Conservation (phyloP, 2,888 invertebrate genomes). For the Nymphalis c-album region DNA sequence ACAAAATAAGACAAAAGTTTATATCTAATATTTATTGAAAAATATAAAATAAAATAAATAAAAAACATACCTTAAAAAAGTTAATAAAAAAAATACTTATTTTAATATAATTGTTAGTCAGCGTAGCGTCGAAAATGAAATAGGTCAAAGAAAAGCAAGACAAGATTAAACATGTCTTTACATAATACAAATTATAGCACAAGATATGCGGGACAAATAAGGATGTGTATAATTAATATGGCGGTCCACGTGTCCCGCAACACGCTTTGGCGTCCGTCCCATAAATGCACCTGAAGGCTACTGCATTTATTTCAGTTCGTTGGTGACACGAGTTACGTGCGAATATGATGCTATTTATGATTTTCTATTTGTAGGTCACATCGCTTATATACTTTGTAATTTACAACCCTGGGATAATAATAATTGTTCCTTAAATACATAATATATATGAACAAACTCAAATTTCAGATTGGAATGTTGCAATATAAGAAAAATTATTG, state of each 20-base stretch:
- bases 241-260: conserved; percentile 36
- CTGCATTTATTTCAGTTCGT: conserved; percentile 55
- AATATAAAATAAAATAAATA: no score
- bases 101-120: background rate
- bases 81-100: background rate
- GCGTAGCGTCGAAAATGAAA: background rate
- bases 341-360: conserved; percentile 28
- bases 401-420: background rate
- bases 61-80: background rate
- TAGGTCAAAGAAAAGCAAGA: background rate
- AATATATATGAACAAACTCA: background rate
- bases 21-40: no score
- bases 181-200: background rate
- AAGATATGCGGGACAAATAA: conserved; percentile 25
- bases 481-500: no score
- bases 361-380: conserved; percentile 31
- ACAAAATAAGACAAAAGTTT: background rate
- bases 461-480: background rate
- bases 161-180: background rate
- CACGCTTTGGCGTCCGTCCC: conserved; percentile 58
- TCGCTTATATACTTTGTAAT: conserved; percentile 2
- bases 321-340: conserved; percentile 33
- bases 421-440: background rate
- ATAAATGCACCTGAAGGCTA: conserved; percentile 58
- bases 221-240: conserved; percentile 35